phyloP scores from a whole-genome alignment of 2,888 invertebrate genomes.

The Meiosimyza decipiens region DNA sequence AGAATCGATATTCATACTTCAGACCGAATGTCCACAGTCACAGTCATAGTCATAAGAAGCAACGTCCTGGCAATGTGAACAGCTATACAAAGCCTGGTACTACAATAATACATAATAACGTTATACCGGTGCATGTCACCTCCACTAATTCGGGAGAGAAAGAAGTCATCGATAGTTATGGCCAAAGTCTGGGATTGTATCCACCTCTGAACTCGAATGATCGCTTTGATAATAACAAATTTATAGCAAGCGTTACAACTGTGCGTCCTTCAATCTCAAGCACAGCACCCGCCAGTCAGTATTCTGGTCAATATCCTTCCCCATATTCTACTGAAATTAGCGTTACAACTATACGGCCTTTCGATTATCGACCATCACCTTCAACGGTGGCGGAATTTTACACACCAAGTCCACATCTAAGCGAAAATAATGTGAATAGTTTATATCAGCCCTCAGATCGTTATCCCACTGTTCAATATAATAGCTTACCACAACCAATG shows the following conservation, averaged over 20 bases:
- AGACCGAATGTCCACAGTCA: slow-evolving; percentile 33
- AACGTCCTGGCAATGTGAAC: slow-evolving; percentile 7
- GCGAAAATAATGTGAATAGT: slow-evolving; percentile 59
- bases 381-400: slow-evolving; percentile 56
- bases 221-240: slow-evolving; percentile 44
- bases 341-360: slow-evolving; percentile 45
- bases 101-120: slow-evolving; percentile 64
- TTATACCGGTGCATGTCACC: slow-evolving; percentile 60
- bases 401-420: slow-evolving; percentile 63
- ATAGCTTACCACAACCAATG: slow-evolving; percentile 47
- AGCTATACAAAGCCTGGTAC: slow-evolving; percentile 51
- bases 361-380: slow-evolving; percentile 52
- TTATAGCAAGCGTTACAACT: slow-evolving; percentile 51
- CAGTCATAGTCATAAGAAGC: slow-evolving; percentile 42
- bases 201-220: slow-evolving; percentile 47
- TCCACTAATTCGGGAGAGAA: slow-evolving; percentile 56
- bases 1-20: slow-evolving; percentile 43
- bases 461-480: slow-evolving; percentile 52
- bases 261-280: slow-evolving; percentile 48
- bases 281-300: slow-evolving; percentile 48
- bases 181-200: slow-evolving; percentile 56
- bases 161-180: slow-evolving; percentile 60
- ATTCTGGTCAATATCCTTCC: slow-evolving; percentile 48
- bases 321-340: slow-evolving; percentile 51
- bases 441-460: slow-evolving; percentile 55